Conservation (phyloP, 2,113 vertebrate species). For the Gobius niger region DNA sequence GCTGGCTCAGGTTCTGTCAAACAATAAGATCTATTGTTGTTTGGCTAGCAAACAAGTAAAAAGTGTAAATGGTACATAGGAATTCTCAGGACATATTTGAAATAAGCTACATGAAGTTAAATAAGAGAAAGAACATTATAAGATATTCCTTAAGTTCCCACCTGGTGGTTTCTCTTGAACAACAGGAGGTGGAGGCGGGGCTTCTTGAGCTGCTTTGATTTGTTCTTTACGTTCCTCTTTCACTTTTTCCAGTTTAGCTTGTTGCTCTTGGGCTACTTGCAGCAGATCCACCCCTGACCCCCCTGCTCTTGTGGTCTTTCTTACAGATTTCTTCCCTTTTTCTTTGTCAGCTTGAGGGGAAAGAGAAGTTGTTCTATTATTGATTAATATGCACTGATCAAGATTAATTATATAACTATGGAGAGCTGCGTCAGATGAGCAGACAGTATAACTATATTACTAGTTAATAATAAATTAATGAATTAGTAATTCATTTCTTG, state of each 20-base stretch:
- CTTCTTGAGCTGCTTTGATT: conserved; percentile 51
- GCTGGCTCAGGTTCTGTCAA: conserved; percentile 8
- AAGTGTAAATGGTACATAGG: too few species aligned
- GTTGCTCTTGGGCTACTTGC: conserved; percentile 67
- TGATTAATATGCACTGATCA: background rate
- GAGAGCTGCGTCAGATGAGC: background rate
- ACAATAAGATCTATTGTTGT: conserved; percentile 1
- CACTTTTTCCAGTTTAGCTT: conserved; percentile 56
- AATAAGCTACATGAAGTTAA: too few species aligned
- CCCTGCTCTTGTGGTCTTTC: conserved; percentile 69
- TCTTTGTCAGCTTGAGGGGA: conserved; percentile 59
- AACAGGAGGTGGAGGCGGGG: conserved; percentile 19
- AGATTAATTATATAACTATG: background rate
- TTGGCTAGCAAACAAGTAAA: background rate
- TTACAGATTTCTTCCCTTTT: conserved; percentile 63
- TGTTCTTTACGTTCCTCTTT: conserved; percentile 54
- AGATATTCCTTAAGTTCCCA: background rate
- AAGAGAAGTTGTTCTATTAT: background rate
- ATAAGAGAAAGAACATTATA: too few species aligned
- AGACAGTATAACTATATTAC: background rate
- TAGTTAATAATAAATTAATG: too few species aligned
- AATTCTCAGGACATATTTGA: too few species aligned
- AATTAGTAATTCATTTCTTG: background rate
- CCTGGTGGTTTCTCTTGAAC: background rate
- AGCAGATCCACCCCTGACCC: conserved; percentile 61